A percentile compares a stretch with the other conserved stretches of the same genome.
phyloP scores from a whole-genome alignment of 2,888 invertebrate genomes.

The Dynastes tityus region DNA sequence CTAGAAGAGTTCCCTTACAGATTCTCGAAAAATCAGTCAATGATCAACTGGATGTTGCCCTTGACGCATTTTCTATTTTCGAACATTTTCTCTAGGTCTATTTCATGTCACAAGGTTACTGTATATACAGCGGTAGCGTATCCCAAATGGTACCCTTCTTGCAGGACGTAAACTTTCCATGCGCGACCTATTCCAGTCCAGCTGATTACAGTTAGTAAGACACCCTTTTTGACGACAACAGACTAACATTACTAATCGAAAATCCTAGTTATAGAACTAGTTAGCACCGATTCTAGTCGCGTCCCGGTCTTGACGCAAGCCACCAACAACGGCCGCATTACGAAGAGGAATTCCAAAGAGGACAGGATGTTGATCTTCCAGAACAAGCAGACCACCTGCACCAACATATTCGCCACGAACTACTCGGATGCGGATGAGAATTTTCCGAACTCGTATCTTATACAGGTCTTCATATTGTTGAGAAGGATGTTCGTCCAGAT shows the following conservation, averaged over 20 bases:
- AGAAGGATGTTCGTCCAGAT: slow-evolving; percentile 48
- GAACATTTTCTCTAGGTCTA: slow-evolving; percentile 30
- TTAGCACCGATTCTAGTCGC: slow-evolving; percentile 3
- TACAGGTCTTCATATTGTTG: slow-evolving; percentile 39
- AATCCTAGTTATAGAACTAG: slow-evolving; percentile 45
- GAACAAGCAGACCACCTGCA: not conserved
- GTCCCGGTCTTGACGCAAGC: not conserved
- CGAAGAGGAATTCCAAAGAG: not conserved
- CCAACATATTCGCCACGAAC: not conserved
- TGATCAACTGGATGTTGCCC: no score
- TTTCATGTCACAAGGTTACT: slow-evolving; percentile 49
- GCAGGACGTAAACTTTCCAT: slow-evolving; percentile 75
- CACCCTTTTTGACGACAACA: not conserved
- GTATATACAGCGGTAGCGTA: slow-evolving; percentile 76
- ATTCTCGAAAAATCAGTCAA: no score
- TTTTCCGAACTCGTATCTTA: slow-evolving; percentile 39
- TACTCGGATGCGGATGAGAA: not conserved
- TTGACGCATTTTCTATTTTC: no score
- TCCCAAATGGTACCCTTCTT: slow-evolving; percentile 78
- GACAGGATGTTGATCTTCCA: not conserved
- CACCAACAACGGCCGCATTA: slow-evolving; percentile 1
- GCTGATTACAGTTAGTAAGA: slow-evolving; percentile 76
- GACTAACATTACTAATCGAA: not conserved
- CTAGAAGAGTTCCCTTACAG: no score
- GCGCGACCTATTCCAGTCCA: slow-evolving; percentile 83